Evolutionary conservation across 2,797 vertebrate genomes (phyloP).

Genomic region (Triplophysa yarkandensis): DNA sequence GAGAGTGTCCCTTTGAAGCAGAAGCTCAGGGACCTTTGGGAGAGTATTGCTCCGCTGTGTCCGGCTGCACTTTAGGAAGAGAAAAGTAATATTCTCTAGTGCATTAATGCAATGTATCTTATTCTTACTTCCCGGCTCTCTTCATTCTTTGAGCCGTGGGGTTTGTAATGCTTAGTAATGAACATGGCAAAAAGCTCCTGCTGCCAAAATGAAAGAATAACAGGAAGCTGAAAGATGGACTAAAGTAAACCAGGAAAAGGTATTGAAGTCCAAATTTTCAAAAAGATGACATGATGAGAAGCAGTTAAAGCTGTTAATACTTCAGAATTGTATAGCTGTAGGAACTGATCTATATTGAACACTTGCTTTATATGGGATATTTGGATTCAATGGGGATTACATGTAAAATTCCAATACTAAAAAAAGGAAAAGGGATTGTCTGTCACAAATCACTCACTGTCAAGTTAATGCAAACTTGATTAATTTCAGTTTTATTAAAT

Average conservation of each 20-base stretch:
- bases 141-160: constrained; percentile 57
- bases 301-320: neutral
- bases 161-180: constrained; percentile 66
- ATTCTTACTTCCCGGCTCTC: constrained; percentile 70
- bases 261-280: constrained; percentile 5
- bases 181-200: constrained; percentile 52
- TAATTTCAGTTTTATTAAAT: too few relatives aligned
- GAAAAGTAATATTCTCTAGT: constrained; percentile 74
- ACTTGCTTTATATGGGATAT: too few relatives aligned
- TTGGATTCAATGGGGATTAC: too few relatives aligned
- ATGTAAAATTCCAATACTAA: neutral
- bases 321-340: constrained; percentile 3
- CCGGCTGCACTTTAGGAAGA: constrained; percentile 58
- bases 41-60: constrained; percentile 65
- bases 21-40: constrained; percentile 61
- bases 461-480: too few relatives aligned
- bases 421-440: neutral
- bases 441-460: too few relatives aligned
- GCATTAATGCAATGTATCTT: constrained; percentile 76
- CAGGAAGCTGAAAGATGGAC: constrained; percentile 13
- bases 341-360: neutral
- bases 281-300: neutral
- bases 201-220: constrained; percentile 39
- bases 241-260: constrained; percentile 28
- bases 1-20: constrained; percentile 39